A percentile compares a stretch with the other conserved stretches of the same genome.
These are phyloP conservation scores for Incurvaria masculella DNA, from an alignment of 2,888 invertebrate genomes.

Conservation along the genomic window DNA sequence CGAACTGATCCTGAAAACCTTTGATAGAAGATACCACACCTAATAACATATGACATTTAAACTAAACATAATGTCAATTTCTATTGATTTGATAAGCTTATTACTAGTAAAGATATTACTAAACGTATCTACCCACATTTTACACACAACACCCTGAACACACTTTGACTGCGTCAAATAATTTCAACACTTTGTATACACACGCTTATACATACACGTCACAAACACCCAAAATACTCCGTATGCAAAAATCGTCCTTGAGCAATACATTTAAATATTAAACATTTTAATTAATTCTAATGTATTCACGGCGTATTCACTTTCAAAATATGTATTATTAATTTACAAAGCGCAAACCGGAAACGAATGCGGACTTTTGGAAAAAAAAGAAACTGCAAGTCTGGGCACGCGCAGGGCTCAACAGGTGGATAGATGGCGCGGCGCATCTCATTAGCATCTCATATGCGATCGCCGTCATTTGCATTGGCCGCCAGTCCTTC, in stretches of 20 bases:
- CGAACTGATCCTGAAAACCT: too few relatives aligned
- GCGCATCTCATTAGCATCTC: neutral
- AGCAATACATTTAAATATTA: conserved; percentile 25
- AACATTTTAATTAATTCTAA: conserved; percentile 43
- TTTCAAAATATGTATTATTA: conserved; percentile 22
- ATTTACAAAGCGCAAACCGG: neutral
- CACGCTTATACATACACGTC: too few relatives aligned
- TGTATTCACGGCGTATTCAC: conserved; percentile 38
- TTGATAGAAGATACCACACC: too few relatives aligned
- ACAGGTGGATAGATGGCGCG: neutral
- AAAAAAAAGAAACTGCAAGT: neutral
- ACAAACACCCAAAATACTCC: conserved; percentile 19
- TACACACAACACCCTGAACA: too few relatives aligned
- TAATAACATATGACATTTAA: too few relatives aligned
- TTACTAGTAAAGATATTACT: too few relatives aligned
- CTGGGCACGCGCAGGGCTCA: neutral
- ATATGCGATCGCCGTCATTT: neutral
- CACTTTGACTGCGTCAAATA: too few relatives aligned
- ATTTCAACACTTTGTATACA: too few relatives aligned
- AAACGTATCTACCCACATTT: too few relatives aligned
- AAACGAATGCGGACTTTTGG: neutral
- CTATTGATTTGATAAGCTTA: too few relatives aligned
- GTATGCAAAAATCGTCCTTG: conserved; percentile 52
- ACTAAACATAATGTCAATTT: too few relatives aligned
- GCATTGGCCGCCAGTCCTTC: neutral